phyloP scores from a whole-genome alignment of 2,888 invertebrate genomes.

The Pachydiplax longipennis region DNA sequence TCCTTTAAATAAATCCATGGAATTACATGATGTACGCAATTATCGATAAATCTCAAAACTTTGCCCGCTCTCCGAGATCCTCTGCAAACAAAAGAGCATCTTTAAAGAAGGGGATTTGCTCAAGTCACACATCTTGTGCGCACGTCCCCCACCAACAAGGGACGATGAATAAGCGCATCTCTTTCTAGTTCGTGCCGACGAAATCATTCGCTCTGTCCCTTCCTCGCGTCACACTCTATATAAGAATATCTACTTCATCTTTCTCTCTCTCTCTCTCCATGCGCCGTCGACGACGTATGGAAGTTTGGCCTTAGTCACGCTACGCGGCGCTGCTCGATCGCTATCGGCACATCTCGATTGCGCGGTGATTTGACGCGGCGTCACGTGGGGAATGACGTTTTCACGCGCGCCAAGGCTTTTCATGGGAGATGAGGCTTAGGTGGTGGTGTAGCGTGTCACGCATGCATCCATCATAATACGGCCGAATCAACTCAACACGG shows the following conservation, averaged over 20 bases:
- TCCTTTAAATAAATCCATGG: too few relatives aligned
- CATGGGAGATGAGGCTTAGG: not conserved
- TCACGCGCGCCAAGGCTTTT: not conserved
- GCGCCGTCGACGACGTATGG: not conserved
- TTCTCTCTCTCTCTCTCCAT: not conserved
- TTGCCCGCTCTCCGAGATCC: not conserved
- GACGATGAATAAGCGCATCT: not conserved
- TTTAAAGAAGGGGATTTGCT: not conserved
- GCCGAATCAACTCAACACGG: conserved; percentile 21
- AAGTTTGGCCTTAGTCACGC: conserved; percentile 30
- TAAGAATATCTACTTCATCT: not conserved
- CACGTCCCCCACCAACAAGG: not conserved
- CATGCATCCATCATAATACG: conserved; percentile 32
- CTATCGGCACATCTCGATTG: conserved; percentile 24
- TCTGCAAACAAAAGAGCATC: not conserved
- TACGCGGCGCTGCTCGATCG: conserved; percentile 32
- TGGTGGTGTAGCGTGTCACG: not conserved
- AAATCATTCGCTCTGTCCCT: not conserved
- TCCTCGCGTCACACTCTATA: conserved; percentile 10
- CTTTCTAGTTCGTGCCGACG: conserved; percentile 13
- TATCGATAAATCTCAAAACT: not conserved
- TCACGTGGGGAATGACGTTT: conserved; percentile 37
- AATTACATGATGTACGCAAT: not conserved
- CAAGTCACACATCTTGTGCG: not conserved
- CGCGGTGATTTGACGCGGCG: conserved; percentile 30